These are phyloP conservation scores for Petromus typicus DNA, from an alignment of 2,113 vertebrate genomes.

Conservation along the genomic window DNA sequence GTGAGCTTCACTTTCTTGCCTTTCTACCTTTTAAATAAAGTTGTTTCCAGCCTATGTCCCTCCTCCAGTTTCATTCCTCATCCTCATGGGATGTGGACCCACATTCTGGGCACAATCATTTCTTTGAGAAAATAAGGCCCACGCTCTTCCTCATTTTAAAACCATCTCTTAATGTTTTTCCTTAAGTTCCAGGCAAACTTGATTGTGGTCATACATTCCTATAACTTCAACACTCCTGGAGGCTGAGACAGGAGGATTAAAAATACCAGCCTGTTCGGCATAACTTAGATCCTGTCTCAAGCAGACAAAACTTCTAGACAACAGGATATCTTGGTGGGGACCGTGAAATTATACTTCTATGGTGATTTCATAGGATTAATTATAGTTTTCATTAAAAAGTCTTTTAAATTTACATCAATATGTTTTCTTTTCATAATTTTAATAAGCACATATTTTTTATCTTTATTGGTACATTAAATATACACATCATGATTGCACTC, in stretches of 20 bases:
- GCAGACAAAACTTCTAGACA: neutral
- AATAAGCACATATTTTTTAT: too few species aligned
- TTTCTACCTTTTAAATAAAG: neutral
- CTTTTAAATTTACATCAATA: neutral
- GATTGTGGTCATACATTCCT: too few species aligned
- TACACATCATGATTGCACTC: too few species aligned
- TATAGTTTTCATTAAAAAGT: neutral
- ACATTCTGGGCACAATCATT: neutral
- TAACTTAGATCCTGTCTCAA: neutral
- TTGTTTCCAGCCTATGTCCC: neutral
- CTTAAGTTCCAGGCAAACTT: neutral
- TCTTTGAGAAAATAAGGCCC: neutral
- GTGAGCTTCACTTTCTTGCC: neutral
- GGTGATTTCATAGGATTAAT: neutral
- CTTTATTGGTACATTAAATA: too few species aligned
- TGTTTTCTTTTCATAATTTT: neutral
- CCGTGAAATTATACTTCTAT: neutral
- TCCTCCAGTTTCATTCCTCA: neutral
- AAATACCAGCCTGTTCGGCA: too few species aligned
- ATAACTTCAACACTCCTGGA: too few species aligned
- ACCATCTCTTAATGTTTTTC: neutral
- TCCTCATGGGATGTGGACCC: neutral
- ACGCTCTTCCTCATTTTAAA: neutral
- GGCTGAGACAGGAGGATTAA: too few species aligned
- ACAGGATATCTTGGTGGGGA: neutral